phyloP scores from a whole-genome alignment of 2,113 vertebrate species.

The Cyanoramphus novaezelandiae region DNA sequence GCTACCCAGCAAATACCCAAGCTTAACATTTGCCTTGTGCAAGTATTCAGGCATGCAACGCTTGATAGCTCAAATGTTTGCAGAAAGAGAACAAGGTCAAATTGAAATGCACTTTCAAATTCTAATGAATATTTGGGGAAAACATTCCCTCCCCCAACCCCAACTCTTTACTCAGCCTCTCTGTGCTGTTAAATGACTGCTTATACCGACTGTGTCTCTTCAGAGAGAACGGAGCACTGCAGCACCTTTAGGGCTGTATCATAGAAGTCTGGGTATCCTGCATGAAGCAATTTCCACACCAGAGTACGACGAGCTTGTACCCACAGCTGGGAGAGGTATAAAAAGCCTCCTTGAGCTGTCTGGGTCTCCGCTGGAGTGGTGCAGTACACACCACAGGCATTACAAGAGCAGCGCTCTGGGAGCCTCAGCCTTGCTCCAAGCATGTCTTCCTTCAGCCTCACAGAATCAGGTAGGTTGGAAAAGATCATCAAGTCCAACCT shows the following conservation, averaged over 20 bases:
- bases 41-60: rapidly evolving
- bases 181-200: background rate
- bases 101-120: background rate
- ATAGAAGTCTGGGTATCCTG: background rate
- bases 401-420: rapidly evolving
- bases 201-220: rapidly evolving
- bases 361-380: rapidly evolving
- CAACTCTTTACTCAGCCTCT: background rate
- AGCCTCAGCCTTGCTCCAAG: background rate
- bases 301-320: rapidly evolving
- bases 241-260: background rate
- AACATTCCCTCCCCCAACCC: background rate
- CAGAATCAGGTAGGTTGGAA: background rate
- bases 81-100: background rate
- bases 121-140: background rate
- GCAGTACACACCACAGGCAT: background rate
- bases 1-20: background rate
- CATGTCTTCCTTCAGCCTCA: background rate
- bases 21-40: background rate
- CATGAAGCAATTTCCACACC: background rate
- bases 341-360: background rate
- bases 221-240: background rate
- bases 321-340: background rate
- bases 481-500: background rate
- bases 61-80: background rate